These are phyloP conservation scores for Zophobas atratus DNA, from an alignment of 1,140 invertebrate genomes.

Conservation along the genomic window DNA sequence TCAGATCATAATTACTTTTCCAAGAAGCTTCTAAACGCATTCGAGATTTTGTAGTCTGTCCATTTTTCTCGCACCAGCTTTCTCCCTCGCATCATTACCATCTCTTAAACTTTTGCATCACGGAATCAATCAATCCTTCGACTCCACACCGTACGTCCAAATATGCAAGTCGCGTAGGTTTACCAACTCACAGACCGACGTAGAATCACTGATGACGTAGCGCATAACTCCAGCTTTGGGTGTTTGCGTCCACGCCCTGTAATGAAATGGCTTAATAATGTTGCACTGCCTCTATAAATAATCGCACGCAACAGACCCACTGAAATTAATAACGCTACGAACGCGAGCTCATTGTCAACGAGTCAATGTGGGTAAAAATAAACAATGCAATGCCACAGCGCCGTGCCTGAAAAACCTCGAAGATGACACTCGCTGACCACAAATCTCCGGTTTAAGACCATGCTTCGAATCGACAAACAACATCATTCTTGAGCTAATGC, in stretches of 20 bases:
- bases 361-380: not conserved
- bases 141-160: constrained; percentile 1
- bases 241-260: constrained; percentile 33
- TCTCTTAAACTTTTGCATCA: not conserved
- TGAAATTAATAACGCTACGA: constrained; percentile 8
- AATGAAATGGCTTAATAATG: constrained; percentile 43
- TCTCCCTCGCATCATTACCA: not conserved
- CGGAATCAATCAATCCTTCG: too few relatives aligned
- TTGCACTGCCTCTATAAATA: constrained; percentile 20
- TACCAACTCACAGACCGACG: not conserved
- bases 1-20: too few relatives aligned
- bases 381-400: constrained; percentile 10
- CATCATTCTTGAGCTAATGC: constrained; percentile 9
- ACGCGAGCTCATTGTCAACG: not conserved
- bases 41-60: too few relatives aligned
- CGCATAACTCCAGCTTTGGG: constrained; percentile 28
- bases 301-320: not conserved
- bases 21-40: too few relatives aligned
- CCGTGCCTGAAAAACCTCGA: not conserved
- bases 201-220: constrained; percentile 2
- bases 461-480: not conserved
- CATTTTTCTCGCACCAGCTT: too few relatives aligned
- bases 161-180: constrained; percentile 37
- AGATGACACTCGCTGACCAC: not conserved
- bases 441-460: not conserved